phyloP scores from a whole-genome alignment of 2,888 invertebrate genomes.

The Heliconius ismenius region DNA sequence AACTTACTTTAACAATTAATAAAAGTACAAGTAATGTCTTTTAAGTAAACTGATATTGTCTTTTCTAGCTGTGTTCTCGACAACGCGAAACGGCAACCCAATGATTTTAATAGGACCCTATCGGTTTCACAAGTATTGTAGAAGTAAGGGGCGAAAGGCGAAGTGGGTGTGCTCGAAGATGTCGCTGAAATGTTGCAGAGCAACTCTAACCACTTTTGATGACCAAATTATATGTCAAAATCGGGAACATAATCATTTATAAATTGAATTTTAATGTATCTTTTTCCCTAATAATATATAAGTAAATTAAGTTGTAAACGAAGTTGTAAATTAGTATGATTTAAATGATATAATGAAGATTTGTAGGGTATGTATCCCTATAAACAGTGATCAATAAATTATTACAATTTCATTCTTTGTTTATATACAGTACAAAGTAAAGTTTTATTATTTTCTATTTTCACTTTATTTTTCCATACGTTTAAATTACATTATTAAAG shows the following conservation, averaged over 20 bases:
- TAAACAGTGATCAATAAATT: neutral
- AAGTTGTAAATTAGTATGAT: neutral
- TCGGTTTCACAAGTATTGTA: slow-evolving; percentile 56
- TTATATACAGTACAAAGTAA: neutral
- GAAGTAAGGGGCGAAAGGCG: slow-evolving; percentile 48
- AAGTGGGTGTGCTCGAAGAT: slow-evolving; percentile 53
- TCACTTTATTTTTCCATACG: neutral
- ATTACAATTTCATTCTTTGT: neutral
- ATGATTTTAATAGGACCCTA: slow-evolving; percentile 48
- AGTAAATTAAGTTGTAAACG: neutral
- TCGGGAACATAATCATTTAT: slow-evolving; percentile 33
- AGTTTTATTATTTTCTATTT: neutral
- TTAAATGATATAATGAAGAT: neutral
- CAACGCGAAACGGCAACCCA: slow-evolving; percentile 47
- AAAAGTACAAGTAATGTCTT: neutral
- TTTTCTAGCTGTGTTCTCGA: slow-evolving; percentile 37
- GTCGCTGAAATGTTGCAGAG: slow-evolving; percentile 44
- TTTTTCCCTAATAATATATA: neutral
- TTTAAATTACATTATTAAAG: neutral
- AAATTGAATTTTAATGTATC: neutral
- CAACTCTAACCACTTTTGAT: slow-evolving; percentile 47
- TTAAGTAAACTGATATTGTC: neutral
- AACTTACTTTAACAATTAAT: neutral
- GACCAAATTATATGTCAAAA: slow-evolving; percentile 41
- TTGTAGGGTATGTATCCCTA: neutral